Evolutionary conservation across 2,888 invertebrate species (phyloP).

Genomic region (Cerastis leucographa): DNA sequence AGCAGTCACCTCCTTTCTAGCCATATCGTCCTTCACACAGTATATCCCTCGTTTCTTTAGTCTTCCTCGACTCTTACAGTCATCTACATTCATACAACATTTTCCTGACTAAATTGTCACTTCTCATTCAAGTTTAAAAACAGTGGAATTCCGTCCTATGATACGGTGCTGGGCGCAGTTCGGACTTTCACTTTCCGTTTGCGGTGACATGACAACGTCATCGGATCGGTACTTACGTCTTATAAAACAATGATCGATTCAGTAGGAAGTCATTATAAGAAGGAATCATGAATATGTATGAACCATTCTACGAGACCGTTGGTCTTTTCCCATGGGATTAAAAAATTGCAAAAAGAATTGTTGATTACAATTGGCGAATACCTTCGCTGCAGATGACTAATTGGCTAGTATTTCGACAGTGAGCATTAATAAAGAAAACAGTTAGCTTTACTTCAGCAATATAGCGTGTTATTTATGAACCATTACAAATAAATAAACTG

Average conservation of each 20-base stretch:
- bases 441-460: neutral
- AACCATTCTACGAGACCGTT: neutral
- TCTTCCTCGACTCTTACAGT: too few species aligned
- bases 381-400: neutral
- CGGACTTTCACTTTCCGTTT: slow-evolving; percentile 66
- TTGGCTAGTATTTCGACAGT: neutral
- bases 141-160: slow-evolving; percentile 39
- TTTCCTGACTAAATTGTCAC: neutral
- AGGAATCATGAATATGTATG: slow-evolving; percentile 19
- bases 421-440: neutral
- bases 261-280: slow-evolving; percentile 48
- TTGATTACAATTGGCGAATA: neutral
- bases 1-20: too few species aligned
- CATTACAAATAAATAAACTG: slow-evolving; percentile 11
- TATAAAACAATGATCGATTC: slow-evolving; percentile 43
- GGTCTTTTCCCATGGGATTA: slow-evolving; percentile 3
- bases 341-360: neutral
- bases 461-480: neutral
- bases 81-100: too few species aligned
- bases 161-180: slow-evolving; percentile 47
- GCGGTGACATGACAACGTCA: slow-evolving; percentile 55
- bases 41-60: too few species aligned
- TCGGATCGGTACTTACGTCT: slow-evolving; percentile 30
- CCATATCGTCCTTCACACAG: too few species aligned
- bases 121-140: slow-evolving; percentile 20